Conservation (phyloP, 2,113 vertebrate genomes). For the Brachyhypopomus gauderio region DNA sequence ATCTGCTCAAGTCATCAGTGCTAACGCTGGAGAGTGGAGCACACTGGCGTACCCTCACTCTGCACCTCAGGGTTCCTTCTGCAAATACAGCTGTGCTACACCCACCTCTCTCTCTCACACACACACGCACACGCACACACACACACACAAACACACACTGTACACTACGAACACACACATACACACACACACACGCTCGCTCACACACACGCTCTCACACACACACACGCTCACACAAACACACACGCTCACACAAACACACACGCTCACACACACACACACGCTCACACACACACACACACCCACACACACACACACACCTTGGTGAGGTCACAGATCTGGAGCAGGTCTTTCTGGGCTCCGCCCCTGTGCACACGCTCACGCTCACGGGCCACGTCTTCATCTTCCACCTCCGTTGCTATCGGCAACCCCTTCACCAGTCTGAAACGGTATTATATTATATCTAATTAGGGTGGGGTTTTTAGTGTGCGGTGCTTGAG, state of each 20-base stretch:
- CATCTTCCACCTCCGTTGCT: constrained; percentile 83
- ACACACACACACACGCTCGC: neutral
- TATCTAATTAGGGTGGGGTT: neutral
- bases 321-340: constrained; percentile 91
- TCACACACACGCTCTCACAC: too few species aligned
- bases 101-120: neutral
- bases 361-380: constrained; percentile 81
- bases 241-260: too few species aligned
- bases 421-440: constrained; percentile 75
- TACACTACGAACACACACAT: neutral
- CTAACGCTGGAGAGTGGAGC: constrained; percentile 53
- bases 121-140: neutral
- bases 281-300: too few species aligned
- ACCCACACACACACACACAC: constrained; percentile 69
- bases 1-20: constrained; percentile 64
- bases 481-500: too few species aligned
- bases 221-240: too few species aligned
- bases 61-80: constrained; percentile 16
- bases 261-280: too few species aligned
- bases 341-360: constrained; percentile 86
- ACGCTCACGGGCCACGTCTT: constrained; percentile 91
- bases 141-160: neutral
- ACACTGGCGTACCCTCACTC: neutral
- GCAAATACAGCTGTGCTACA: constrained; percentile 32
- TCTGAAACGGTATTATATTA: constrained; percentile 63